Evolutionary conservation across 2,113 vertebrate species (phyloP), one percentile per base, ranked within the genome.

Genomic region (Parus major): DNA sequence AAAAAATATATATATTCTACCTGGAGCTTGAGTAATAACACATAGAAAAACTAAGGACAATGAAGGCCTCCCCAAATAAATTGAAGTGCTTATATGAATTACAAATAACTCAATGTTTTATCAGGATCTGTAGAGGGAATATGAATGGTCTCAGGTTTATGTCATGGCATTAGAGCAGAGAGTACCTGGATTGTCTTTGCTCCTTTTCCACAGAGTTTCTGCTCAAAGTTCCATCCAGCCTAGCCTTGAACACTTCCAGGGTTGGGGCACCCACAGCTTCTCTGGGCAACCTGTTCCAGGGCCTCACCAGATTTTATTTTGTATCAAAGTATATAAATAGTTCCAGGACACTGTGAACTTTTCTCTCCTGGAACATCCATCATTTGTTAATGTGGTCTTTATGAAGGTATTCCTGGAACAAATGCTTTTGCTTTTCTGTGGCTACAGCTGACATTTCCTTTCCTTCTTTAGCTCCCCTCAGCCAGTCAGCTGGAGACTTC

Each of bases 1-100:
- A 1, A 53, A 46, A 8, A 11, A 36, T 12, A 39, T 39, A 39
- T 39, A 39, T 39, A 39, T 17, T 64, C 55, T 93, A 79, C 59
- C 57, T 47, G 52, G 17, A 91, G 28, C 44, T 93, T 71, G 76
- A 84, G 42, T 86, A 97, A 94, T 53, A 88, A 80, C n/a, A 72
- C 10, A 85, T n/a, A 87, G 27, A 64, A 76, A 75, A 88, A 15
- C 52, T 73, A 73, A 41, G 31, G 44, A n/a, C 28, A 72, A 68
- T 63, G 55, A 83, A 83, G 72, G 56, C 12, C 36, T 94, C 5
- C 35, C 11, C 44, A 88, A 1, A 89, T 64, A 52, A 70, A 70
- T 46, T 31, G 55, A 70, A 78, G 15, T 35, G 25, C 19, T 73
- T 80, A 19, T 3, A n/a, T 46, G 22, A 35, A 41, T 28, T 73